Evolutionary conservation across 2,797 vertebrate genomes (phyloP), one percentile per base, ranked within the genome.

Genomic region (Cyprinella venusta): DNA sequence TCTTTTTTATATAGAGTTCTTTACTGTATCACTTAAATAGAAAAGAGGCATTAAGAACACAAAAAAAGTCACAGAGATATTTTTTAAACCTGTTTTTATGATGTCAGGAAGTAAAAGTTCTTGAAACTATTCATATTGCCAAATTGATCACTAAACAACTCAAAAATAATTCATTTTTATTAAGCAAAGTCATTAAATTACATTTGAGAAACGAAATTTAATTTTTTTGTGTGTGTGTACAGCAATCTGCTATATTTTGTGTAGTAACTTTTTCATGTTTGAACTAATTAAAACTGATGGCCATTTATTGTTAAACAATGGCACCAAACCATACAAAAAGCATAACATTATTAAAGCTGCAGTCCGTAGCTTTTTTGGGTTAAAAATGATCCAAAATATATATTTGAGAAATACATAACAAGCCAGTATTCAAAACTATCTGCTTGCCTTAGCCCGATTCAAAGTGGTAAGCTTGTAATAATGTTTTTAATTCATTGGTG

Each of bases 191-290:
- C 4, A 67, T 79, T 52, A 4, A 52, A 18, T 48, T 24, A 50
- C 45, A 79, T 52, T 36, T 65, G 40, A 36, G 8, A 65, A 21
- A 21, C 33, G 1, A n/a, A n/a, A n/a, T n/a, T n/a, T 30, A 3
- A 7, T 30, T 63, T 63, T 15, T 26, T 2, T 61, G 0, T 38
- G 2, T 56, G 13, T 2, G 50, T 52, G 7, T 26, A 59, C 8
- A 42, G 36, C 21, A 24, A 18, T 67, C 42, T 52, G 61, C 36
- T 21, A 67, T n/a, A 9, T 36, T 79, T 33, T 56, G 19, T 38
- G 71, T 56, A 38, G 50, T 52, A 79, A 67, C 13, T 24, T 6
- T 40, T 64, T 67, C 8, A 75, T 38, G 18, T 36, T 78, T 65
- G 7, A 65, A 50, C 9, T 42, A 19, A 8, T 42, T 30, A 61